Evolutionary conservation across 2,888 invertebrate species (phyloP).

Genomic region (Drosophila tanythrix): DNA sequence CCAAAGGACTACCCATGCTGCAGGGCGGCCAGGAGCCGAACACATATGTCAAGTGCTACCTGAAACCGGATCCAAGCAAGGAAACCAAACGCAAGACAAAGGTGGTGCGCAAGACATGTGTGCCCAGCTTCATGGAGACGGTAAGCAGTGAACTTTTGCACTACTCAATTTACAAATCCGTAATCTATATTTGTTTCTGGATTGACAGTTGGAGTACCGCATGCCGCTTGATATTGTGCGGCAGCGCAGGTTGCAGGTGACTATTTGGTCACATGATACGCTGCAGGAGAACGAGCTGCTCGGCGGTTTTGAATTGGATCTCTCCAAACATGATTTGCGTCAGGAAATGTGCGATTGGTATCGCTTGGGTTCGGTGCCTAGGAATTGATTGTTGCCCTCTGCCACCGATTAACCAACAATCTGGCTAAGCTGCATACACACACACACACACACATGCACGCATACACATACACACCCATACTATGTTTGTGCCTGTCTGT

Average conservation of each 20-base stretch:
- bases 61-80: conserved; percentile 96
- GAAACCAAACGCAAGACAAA: conserved; percentile 98
- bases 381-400: conserved; percentile 56
- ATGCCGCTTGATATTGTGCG: conserved; percentile 92
- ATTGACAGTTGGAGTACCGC: conserved; percentile 92
- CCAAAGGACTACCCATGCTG: conserved; percentile 92
- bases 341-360: conserved; percentile 95
- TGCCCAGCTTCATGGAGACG: conserved; percentile 99
- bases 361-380: conserved; percentile 86
- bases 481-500: conserved; percentile 70
- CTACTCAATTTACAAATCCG: background rate
- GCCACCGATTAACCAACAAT: conserved; percentile 45
- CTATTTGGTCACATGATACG: conserved; percentile 97
- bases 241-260: conserved; percentile 92
- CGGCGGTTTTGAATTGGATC: conserved; percentile 94
- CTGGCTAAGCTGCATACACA: conserved; percentile 26
- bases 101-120: conserved; percentile 95
- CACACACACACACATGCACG: conserved; percentile 17
- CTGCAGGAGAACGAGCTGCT: conserved; percentile 97
- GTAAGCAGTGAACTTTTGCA: conserved; percentile 84
- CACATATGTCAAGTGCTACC: conserved; percentile 95
- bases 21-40: conserved; percentile 93
- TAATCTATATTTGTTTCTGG: background rate
- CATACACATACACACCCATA: conserved; percentile 24
- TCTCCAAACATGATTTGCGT: conserved; percentile 90